phyloP scores from a whole-genome alignment of 2,888 invertebrate genomes.

The Plebejus anna region DNA sequence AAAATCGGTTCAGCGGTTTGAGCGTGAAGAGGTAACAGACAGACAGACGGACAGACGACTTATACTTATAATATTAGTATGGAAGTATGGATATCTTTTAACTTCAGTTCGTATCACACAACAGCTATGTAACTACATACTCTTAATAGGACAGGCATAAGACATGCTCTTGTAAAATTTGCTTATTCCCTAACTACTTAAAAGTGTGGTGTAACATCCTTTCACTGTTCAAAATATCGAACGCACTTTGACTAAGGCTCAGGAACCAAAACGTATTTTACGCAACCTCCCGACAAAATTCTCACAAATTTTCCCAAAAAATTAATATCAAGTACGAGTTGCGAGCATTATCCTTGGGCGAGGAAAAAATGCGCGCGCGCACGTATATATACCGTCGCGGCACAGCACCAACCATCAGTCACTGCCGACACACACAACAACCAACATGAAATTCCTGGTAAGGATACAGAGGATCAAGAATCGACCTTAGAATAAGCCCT shows the following conservation, averaged over 20 bases:
- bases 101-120: too few relatives aligned
- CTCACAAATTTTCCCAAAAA: constrained; percentile 7
- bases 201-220: neutral
- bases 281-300: constrained; percentile 12
- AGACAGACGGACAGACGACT: too few relatives aligned
- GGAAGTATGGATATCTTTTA: too few relatives aligned
- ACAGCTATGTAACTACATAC: too few relatives aligned
- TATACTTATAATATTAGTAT: too few relatives aligned
- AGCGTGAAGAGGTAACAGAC: too few relatives aligned
- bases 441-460: constrained; percentile 68
- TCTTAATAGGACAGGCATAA: too few relatives aligned
- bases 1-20: too few relatives aligned
- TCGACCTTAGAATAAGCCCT: neutral
- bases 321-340: constrained; percentile 13
- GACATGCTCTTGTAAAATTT: too few relatives aligned
- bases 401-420: constrained; percentile 52
- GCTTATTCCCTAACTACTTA: too few relatives aligned
- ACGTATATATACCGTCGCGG: constrained; percentile 52
- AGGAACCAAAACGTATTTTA: neutral
- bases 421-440: constrained; percentile 45
- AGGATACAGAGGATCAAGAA: constrained; percentile 40
- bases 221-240: neutral
- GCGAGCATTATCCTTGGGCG: constrained; percentile 49
- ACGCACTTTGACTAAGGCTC: neutral
- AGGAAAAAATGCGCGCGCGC: constrained; percentile 45